A percentile compares a stretch with the other conserved stretches of the same genome.
Conservation (phyloP, 2,113 vertebrate genomes). For the Cyprinodon tularosa region DNA sequence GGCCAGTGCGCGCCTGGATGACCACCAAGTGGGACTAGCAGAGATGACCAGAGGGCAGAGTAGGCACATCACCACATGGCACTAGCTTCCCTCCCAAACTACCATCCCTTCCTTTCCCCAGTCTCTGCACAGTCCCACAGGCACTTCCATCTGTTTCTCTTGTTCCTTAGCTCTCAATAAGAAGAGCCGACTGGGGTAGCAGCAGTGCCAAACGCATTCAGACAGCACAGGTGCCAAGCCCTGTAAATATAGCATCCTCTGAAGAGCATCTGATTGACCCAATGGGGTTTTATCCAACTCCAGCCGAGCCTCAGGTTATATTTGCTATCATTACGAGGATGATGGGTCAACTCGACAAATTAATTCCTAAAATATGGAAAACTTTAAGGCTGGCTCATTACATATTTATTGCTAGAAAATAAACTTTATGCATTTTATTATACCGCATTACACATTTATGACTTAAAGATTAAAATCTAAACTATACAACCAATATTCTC, state of each 20-base stretch:
- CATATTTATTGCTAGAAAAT: not conserved
- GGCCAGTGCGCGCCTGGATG: slow-evolving; percentile 67
- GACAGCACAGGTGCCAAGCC: slow-evolving; percentile 65
- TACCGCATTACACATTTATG: not conserved
- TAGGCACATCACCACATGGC: slow-evolving; percentile 73
- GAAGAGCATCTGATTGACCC: slow-evolving; percentile 63
- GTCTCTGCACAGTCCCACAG: slow-evolving; percentile 71
- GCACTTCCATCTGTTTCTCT: slow-evolving; percentile 76
- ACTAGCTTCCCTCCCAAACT: slow-evolving; percentile 51
- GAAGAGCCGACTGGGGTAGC: slow-evolving; percentile 44
- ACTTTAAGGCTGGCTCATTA: not conserved
- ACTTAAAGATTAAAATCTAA: slow-evolving; percentile 9
- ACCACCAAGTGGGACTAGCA: slow-evolving; percentile 69
- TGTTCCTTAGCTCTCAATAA: slow-evolving; percentile 71
- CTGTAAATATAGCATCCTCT: slow-evolving; percentile 46
- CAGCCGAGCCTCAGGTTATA: slow-evolving; percentile 44
- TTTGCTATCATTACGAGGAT: slow-evolving; percentile 7
- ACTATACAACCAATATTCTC: slow-evolving; percentile 42
- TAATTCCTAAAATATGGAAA: slow-evolving; percentile 11
- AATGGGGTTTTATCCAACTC: slow-evolving; percentile 62
- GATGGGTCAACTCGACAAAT: slow-evolving; percentile 10
- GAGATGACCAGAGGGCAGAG: slow-evolving; percentile 68
- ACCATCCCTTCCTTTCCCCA: slow-evolving; percentile 51
- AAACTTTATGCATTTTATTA: slow-evolving; percentile 7
- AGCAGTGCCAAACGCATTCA: slow-evolving; percentile 45